Base-by-base conservation (phyloP, 1,140 invertebrate genomes). In the Drosophila equinoxialis region DNA sequence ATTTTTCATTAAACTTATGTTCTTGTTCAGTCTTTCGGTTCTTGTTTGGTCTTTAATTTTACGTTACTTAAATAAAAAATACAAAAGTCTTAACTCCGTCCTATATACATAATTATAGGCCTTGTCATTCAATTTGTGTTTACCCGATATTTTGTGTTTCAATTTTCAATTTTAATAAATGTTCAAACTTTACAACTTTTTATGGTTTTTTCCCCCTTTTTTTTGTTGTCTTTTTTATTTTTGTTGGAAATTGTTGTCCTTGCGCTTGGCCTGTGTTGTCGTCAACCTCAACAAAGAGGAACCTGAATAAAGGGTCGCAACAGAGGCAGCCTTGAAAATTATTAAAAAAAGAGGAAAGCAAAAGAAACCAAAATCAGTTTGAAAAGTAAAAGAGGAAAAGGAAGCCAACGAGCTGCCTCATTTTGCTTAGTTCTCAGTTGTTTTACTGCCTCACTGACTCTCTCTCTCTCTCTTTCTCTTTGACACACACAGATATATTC, bases 261-360 rank as follows among this genome's bases (percentile, higher is more conserved):
- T 39, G 57, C 33, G n/a, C 8, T 37, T 14, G 37, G 37, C 13
- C 37, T 39, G 57, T 37, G 57, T 20, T 37, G 57, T 37, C 57
- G 11, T 39, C 57, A 59, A 59, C 57, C 14, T 59, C 57, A 59
- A 59, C 57, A 59, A 59, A 59, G 57, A 39, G 57, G 10, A 59
- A 39, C 33, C 57, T 59, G 14, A 59, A 59, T 37, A 59, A 59
- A 59, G 57, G 57, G 57, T 37, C 26, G 14, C 57, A 59, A 14
- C 3, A 59, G 17, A 35, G n/a, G n/a, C 55, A 37, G 33, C 57
- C n/a, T 20, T 59, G 33, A 59, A 59, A 59, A 59, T 59, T 37
- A 59, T 59, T 59, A 37, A 37, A 37, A 23, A 37, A 39, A 59
- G 39, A 20, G 4, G 7, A 39, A 57, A 58, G 14, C 1, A 45